Evolutionary conservation across 2,113 vertebrate genomes (phyloP), one percentile per base, ranked within the genome.

Genomic region (Sardina pilchardus): DNA sequence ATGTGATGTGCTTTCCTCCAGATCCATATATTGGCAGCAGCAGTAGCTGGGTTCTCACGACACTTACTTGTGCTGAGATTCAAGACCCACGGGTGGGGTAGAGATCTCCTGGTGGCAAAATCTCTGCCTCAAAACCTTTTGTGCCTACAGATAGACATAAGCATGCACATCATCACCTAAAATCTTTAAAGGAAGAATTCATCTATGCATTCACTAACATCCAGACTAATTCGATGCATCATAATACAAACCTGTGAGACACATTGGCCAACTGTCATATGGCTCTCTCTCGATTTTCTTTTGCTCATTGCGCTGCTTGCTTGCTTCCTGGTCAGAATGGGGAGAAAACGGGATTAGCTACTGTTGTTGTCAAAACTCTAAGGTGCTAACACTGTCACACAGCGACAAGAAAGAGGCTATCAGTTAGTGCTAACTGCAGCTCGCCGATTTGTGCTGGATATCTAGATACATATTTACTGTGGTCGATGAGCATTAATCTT

Each of bases 11-110:
- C 4, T 42, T 42, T 42, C 39, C 39, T n/a, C n/a, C 39, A 42
- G 39, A 42, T 42, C 39, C 47, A 48, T 7, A 48, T 48, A 16
- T 48, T 48, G 9, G 47, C 9, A 48, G 8, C 47, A 48, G 3
- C 9, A 67, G 59, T 63, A 67, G n/a, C 26, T 8, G 6, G 9
- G 7, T 67, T 1, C 30, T 10, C 10, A 34, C 17, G 14, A 78
- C 67, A 88, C 97, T 82, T 93, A 99, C 98, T 94, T 98, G 92
- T 97, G 95, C 82, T 99, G 98, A 44, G 94, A 93, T 0, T 98
- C 96, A 50, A 96, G 7, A 86, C 95, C 97, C 90, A 96, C 94
- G 0, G 94, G 94, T 24, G 90, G 95, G 47, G 91, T 92, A 26
- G 95, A 91, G 43, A 94, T 90, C 88, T 16, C 86, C 82, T 90